phyloP scores from a whole-genome alignment of 1,140 invertebrate species.

The Trichonephila clavipes region DNA sequence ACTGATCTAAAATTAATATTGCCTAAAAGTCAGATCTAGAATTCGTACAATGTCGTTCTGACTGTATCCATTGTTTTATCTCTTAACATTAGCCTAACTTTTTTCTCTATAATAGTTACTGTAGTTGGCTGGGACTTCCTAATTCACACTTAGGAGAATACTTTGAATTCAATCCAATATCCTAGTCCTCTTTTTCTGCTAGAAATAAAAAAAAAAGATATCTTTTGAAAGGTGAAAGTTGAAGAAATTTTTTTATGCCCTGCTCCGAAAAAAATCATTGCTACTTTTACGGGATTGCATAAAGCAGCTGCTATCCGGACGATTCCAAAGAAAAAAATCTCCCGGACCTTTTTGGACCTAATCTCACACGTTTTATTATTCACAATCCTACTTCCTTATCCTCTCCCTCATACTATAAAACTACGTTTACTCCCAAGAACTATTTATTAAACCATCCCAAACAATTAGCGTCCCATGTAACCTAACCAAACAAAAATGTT shows the following conservation, averaged over 20 bases:
- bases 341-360: background rate
- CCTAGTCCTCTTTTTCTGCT: background rate
- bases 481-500: constrained; percentile 55
- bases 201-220: background rate
- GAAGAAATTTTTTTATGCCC: background rate
- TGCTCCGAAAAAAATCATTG: constrained; percentile 5
- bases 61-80: too few relatives aligned
- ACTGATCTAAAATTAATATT: too few relatives aligned
- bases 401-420: background rate
- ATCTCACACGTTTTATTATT: background rate
- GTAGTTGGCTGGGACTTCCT: background rate
- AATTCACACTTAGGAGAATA: background rate
- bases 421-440: background rate
- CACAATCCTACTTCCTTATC: background rate
- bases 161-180: background rate
- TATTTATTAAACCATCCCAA: constrained; percentile 19
- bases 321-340: background rate
- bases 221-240: constrained; percentile 24
- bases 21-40: too few relatives aligned
- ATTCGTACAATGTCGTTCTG: too few relatives aligned
- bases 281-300: background rate
- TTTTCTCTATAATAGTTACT: background rate
- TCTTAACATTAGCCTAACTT: background rate
- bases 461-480: constrained; percentile 40
- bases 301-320: constrained; percentile 1